A percentile compares a stretch with the other conserved stretches of the same genome.
These are phyloP conservation scores for Monopis laevigella DNA, from an alignment of 2,888 invertebrate genomes.

Conservation along the genomic window DNA sequence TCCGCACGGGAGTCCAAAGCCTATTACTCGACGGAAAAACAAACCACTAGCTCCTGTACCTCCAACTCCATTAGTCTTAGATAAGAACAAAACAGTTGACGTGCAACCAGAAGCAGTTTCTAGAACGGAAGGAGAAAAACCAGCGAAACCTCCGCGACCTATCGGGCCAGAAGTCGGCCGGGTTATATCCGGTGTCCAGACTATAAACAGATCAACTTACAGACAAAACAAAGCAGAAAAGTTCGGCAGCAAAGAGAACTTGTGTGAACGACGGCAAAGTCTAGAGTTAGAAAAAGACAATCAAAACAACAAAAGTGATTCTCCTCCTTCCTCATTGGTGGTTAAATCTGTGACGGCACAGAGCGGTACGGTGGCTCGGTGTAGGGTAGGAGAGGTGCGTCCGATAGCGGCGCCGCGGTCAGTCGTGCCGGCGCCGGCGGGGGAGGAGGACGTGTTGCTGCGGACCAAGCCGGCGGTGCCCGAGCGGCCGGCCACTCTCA, in stretches of 20 bases:
- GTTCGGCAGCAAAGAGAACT: conserved; percentile 46
- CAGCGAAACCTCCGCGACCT: conserved; percentile 73
- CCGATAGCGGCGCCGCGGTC: conserved; percentile 60
- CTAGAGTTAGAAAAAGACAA: conserved; percentile 64
- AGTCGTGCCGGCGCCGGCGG: conserved; percentile 33
- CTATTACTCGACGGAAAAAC: conserved; percentile 75
- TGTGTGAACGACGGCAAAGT: conserved; percentile 59
- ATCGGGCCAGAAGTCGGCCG: conserved; percentile 58
- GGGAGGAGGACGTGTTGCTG: conserved; percentile 55
- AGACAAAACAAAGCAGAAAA: conserved; percentile 50
- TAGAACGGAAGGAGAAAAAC: conserved; percentile 52
- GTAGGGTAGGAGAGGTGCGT: conserved; percentile 59
- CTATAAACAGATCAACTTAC: conserved; percentile 69
- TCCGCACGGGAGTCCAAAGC: conserved; percentile 79
- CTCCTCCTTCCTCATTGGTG: conserved; percentile 35
- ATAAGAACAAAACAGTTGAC: conserved; percentile 45
- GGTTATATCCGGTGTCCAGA: conserved; percentile 63
- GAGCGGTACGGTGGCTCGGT: conserved; percentile 45
- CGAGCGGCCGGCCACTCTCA: conserved; percentile 77
- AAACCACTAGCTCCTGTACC: conserved; percentile 79
- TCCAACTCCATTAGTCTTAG: conserved; percentile 66
- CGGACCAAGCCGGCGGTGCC: conserved; percentile 83
- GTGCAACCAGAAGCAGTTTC: conserved; percentile 30
- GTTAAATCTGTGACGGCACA: conserved; percentile 54
- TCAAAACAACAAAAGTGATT: conserved; percentile 23